phyloP scores from a whole-genome alignment of 2,888 invertebrate genomes.

The Chrysolina oricalcia region DNA sequence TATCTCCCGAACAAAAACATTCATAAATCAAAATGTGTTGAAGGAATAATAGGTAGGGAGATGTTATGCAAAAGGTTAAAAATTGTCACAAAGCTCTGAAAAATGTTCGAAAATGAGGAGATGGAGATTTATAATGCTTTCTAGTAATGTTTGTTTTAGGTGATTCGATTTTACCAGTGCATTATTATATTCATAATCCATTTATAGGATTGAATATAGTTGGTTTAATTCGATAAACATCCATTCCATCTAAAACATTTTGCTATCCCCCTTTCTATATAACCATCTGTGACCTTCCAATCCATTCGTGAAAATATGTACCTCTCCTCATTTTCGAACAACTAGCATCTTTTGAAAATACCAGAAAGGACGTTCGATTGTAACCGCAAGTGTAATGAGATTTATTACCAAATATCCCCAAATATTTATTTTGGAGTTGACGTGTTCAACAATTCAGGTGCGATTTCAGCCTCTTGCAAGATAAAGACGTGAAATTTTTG shows the following conservation, averaged over 20 bases:
- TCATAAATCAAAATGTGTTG: slow-evolving; percentile 53
- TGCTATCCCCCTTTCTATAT: too few species aligned
- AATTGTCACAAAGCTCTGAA: slow-evolving; percentile 20
- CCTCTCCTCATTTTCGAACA: slow-evolving; percentile 35
- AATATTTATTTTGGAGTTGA: slow-evolving; percentile 65
- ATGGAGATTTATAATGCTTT: slow-evolving; percentile 11
- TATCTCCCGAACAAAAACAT: slow-evolving; percentile 43
- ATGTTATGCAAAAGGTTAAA: slow-evolving; percentile 45
- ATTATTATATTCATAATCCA: too few species aligned
- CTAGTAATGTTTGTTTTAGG: too few species aligned
- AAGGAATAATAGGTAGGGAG: slow-evolving; percentile 43
- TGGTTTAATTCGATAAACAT: too few species aligned
- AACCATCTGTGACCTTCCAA: too few species aligned
- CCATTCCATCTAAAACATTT: too few species aligned
- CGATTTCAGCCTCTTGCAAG: slow-evolving; percentile 54
- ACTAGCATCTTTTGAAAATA: slow-evolving; percentile 39
- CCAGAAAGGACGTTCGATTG: slow-evolving; percentile 48
- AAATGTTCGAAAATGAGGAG: slow-evolving; percentile 32
- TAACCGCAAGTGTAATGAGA: slow-evolving; percentile 65
- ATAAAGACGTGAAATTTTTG: slow-evolving; percentile 60
- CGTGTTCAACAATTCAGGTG: slow-evolving; percentile 61
- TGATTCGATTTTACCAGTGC: too few species aligned
- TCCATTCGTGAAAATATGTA: slow-evolving; percentile 6
- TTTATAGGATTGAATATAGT: too few species aligned
- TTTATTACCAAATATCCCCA: slow-evolving; percentile 64